phyloP scores from a whole-genome alignment of 2,113 vertebrate genomes.

The Aldabrachelys gigantea region DNA sequence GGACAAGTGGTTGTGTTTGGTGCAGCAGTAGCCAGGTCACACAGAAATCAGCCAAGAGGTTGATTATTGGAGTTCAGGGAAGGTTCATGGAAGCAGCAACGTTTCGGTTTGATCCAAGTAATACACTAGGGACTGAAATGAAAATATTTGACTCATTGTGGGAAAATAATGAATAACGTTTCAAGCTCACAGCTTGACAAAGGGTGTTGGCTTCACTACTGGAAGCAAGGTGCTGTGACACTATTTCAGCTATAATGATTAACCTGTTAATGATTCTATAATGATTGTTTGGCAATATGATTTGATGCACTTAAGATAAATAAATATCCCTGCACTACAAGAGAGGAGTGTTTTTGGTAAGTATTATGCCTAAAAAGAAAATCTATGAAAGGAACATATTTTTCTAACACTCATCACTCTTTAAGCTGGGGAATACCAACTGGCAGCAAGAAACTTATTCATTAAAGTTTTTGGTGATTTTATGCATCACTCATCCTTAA shows the following conservation, averaged over 20 bases:
- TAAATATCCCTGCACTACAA: slow-evolving; percentile 8
- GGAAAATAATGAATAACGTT: slow-evolving; percentile 87
- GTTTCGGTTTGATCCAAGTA: slow-evolving; percentile 81
- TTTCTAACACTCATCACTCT: slow-evolving; percentile 13
- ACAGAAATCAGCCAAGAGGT: slow-evolving; percentile 73
- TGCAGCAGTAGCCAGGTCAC: slow-evolving; percentile 68
- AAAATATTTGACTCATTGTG: slow-evolving; percentile 89
- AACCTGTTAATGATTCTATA: slow-evolving; percentile 57
- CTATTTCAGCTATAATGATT: slow-evolving; percentile 74
- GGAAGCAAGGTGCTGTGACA: slow-evolving; percentile 85
- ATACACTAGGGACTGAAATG: slow-evolving; percentile 81
- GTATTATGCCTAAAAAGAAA: slow-evolving; percentile 51
- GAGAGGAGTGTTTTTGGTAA: slow-evolving; percentile 29
- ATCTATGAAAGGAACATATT: neutral
- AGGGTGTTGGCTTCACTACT: slow-evolving; percentile 84
- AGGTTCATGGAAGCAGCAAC: slow-evolving; percentile 80
- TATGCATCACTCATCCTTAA: neutral
- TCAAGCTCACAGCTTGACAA: slow-evolving; percentile 87
- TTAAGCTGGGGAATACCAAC: neutral
- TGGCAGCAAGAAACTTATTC: neutral
- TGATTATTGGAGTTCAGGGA: slow-evolving; percentile 83
- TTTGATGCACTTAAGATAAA: slow-evolving; percentile 39
- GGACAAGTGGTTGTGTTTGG: neutral
- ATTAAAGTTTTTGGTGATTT: neutral
- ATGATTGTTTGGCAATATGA: neutral